Percentiles rank a stretch among this genome's conserved stretches.
Conservation (phyloP, 2,113 vertebrate genomes). For the Chunga burmeisteri region DNA sequence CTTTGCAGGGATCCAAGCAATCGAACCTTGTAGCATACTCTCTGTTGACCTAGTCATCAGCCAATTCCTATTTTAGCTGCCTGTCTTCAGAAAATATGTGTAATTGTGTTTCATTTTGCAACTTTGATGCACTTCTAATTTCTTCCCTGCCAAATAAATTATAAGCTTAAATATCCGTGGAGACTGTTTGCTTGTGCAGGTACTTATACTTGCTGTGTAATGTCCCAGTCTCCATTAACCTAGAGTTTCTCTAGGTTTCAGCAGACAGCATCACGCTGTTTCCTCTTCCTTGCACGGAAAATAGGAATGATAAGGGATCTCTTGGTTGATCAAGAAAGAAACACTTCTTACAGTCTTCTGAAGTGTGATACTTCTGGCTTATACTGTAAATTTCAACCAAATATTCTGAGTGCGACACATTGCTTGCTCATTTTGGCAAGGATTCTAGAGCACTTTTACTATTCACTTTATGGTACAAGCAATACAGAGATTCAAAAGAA, state of each 20-base stretch:
- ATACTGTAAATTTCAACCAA: background rate
- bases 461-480: background rate
- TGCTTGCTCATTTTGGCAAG: background rate
- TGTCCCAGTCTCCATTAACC: background rate
- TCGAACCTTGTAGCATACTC: background rate
- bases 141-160: background rate
- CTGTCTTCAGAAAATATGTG: background rate
- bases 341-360: background rate
- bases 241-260: background rate
- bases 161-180: background rate
- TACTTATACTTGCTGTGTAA: background rate
- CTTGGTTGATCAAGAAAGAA: background rate
- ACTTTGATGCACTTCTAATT: background rate
- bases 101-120: background rate
- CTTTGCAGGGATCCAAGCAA: background rate
- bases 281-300: background rate
- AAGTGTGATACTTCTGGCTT: background rate
- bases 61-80: background rate
- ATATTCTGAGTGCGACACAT: background rate
- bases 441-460: background rate
- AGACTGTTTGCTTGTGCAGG: background rate
- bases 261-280: background rate
- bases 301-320: background rate
- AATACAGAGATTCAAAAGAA: background rate
- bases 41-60: background rate